Evolutionary conservation across 2,888 invertebrate genomes (phyloP), one percentile per base, ranked within the genome.

Genomic region (Himalopsyche anomala): DNA sequence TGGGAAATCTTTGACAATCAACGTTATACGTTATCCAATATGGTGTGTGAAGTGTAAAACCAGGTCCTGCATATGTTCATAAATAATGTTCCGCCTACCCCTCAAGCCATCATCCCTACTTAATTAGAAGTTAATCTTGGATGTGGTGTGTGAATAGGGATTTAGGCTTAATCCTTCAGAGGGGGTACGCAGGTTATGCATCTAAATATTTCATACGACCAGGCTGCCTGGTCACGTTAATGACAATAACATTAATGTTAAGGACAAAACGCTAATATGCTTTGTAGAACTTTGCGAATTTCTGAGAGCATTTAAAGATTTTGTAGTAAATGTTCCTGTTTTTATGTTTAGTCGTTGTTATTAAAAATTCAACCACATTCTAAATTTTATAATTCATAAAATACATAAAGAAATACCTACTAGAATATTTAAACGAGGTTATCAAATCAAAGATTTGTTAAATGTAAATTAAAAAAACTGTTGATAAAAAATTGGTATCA

Each of bases 41-140:
- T 81, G 42, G 80, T 45, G 85, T 80, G 81, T 62, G 56, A 83
- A 85, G 81, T 54, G 38, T 84, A 83, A 80, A 85, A 80, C 36
- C 54, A 19, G 51, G 80, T 12, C 84, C 74, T 85, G 87, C 86
- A 86, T 84, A 82, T 82, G 88, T 87, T 86, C 86, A 87, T 87
- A 88, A 88, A 86, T 88, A 87, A 88, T 88, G 85, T 81, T 80
- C 56, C 51, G 36, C 62, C 19, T 54, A 54, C 84, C 84, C 81
- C 62, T 83, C 74, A 69, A 85, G 45, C 83, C 87, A 87, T 85
- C 83, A 81, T 85, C 87, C 86, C 87, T 82, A 74, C 86, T 88
- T 88, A 88, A 88, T 88, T 88, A 88, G 87, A 85, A 88, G 87
- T 88, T 88, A 88, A 88, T 88, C 88, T 88, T 87, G 87, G 86